These are phyloP conservation scores for Catharus minimus DNA, from an alignment of 2,113 vertebrate species.

Conservation along the genomic window DNA sequence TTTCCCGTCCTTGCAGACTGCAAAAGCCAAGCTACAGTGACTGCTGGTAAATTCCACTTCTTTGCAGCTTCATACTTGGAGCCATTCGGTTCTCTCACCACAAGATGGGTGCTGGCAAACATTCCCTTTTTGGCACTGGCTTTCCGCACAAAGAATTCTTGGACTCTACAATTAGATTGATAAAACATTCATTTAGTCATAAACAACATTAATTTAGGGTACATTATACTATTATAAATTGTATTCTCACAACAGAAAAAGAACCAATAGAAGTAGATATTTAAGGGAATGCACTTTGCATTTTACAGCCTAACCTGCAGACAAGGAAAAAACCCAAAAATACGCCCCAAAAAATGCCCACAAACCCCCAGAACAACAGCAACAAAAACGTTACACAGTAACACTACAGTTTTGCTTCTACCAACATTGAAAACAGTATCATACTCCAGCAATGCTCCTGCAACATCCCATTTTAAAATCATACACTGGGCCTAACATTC, in stretches of 20 bases:
- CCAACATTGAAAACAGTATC: not conserved
- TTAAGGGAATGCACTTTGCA: not conserved
- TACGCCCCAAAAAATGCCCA: rapidly evolving
- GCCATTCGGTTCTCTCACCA: slow-evolving; percentile 84
- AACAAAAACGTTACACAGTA: not conserved
- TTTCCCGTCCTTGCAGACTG: slow-evolving; percentile 83
- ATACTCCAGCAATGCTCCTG: not conserved
- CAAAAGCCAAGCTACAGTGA: slow-evolving; percentile 88
- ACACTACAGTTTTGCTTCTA: not conserved
- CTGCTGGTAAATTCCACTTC: slow-evolving; percentile 92
- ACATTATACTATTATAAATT: not conserved
- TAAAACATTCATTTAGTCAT: not conserved
- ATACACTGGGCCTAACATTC: not conserved
- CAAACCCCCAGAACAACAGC: too few relatives aligned
- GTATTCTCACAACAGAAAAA: not conserved
- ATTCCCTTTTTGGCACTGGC: slow-evolving; percentile 89
- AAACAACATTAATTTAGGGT: not conserved
- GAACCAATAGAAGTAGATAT: not conserved
- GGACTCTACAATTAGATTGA: slow-evolving; percentile 80
- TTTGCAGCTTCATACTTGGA: slow-evolving; percentile 95
- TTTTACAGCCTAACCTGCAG: not conserved
- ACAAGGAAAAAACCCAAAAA: not conserved
- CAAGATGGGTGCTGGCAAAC: slow-evolving; percentile 92
- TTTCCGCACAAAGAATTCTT: slow-evolving; percentile 94
- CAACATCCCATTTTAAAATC: not conserved